Conservation (phyloP, 2,113 vertebrate species). For the Rhinogobius similis region DNA sequence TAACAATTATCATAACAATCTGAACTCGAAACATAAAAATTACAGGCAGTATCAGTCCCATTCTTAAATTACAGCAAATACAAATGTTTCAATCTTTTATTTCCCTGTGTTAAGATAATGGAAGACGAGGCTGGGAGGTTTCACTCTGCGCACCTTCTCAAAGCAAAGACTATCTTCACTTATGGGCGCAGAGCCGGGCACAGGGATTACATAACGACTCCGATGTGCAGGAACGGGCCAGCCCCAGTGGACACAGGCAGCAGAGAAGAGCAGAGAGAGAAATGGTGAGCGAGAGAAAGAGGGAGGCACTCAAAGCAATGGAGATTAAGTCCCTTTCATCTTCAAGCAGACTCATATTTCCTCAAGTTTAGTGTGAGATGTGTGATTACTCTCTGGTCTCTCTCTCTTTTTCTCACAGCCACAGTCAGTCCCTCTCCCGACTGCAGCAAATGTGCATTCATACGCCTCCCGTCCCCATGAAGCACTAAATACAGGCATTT, state of each 20-base stretch:
- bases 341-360: conserved; percentile 77
- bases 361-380: conserved; percentile 75
- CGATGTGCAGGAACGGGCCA: conserved; percentile 62
- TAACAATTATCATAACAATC: no score
- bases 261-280: conserved; percentile 53
- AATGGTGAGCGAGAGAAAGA: conserved; percentile 57
- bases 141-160: conserved; percentile 49
- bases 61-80: background rate
- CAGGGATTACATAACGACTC: conserved; percentile 76
- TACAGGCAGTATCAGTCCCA: no score
- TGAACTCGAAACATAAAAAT: no score
- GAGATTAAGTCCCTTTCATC: conserved; percentile 81
- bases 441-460: conserved; percentile 72
- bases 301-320: conserved; percentile 66
- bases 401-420: conserved; percentile 45
- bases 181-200: conserved; percentile 62
- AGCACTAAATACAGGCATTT: conserved; percentile 74
- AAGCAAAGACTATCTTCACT: conserved; percentile 76
- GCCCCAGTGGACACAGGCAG: conserved; percentile 67
- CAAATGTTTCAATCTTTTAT: background rate
- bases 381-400: conserved; percentile 55
- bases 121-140: conserved; percentile 45
- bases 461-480: conserved; percentile 72
- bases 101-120: no score
- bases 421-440: conserved; percentile 42